Evolutionary conservation across 2,797 vertebrate genomes (phyloP).

Genomic region (Champsocephalus gunnari): DNA sequence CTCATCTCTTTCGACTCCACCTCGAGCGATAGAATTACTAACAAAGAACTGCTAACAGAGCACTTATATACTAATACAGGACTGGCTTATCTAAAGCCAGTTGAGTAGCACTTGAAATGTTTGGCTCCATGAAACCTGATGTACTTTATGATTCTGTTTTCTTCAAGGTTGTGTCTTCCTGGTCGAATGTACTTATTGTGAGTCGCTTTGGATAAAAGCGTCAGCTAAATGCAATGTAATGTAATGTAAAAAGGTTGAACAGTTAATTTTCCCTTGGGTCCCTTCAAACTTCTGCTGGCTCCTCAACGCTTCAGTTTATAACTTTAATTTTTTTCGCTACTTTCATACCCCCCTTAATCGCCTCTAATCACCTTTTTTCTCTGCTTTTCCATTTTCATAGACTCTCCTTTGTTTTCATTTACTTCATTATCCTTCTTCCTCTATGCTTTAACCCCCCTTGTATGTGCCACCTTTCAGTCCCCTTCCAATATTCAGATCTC

Average conservation of each 20-base stretch:
- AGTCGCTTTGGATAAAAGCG: too few species aligned
- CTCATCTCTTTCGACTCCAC: too few species aligned
- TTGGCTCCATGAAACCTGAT: too few species aligned
- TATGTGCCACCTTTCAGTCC: conserved; percentile 16
- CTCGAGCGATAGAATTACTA: too few species aligned
- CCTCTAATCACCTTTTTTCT: background rate
- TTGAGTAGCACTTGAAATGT: too few species aligned
- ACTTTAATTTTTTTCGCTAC: background rate
- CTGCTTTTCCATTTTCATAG: background rate
- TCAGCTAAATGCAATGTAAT: too few species aligned
- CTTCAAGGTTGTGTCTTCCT: too few species aligned
- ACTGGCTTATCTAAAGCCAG: too few species aligned
- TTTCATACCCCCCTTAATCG: background rate
- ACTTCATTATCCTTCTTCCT: background rate
- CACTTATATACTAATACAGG: too few species aligned
- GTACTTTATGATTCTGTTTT: too few species aligned
- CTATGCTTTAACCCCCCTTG: background rate
- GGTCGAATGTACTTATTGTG: too few species aligned
- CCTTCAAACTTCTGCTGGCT: background rate
- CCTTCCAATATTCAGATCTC: conserved; percentile 24
- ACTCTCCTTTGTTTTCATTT: background rate
- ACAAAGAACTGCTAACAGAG: too few species aligned
- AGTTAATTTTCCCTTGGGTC: background rate
- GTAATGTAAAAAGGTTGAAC: background rate
- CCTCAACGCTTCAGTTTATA: background rate